A percentile compares a stretch with the other conserved stretches of the same genome.
These are phyloP conservation scores for Lethrus apterus DNA, from an alignment of 1,140 invertebrate genomes.

Conservation along the genomic window DNA sequence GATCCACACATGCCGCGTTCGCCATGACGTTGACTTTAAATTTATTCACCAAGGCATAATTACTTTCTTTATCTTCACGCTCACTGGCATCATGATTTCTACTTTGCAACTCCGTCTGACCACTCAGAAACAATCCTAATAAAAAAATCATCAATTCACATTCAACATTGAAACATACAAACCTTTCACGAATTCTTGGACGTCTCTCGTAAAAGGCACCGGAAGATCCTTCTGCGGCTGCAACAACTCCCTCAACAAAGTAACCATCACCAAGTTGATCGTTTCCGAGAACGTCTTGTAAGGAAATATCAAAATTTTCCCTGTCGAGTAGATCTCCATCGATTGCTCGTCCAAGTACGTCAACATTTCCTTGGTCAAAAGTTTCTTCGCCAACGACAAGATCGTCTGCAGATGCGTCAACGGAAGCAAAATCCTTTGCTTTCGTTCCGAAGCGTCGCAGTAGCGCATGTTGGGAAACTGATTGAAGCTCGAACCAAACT, in stretches of 20 bases:
- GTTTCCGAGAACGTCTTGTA: conserved; percentile 93
- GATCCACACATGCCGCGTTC: conserved; percentile 93
- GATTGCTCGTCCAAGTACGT: conserved; percentile 76
- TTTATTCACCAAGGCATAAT: conserved; percentile 73
- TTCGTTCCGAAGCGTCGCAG: conserved; percentile 48
- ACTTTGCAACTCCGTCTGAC: conserved; percentile 85
- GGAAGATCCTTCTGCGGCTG: conserved; percentile 86
- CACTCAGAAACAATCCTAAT: conserved; percentile 79
- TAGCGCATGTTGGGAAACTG: conserved; percentile 74
- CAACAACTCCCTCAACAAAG: conserved; percentile 82
- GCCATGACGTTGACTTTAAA: conserved; percentile 95
- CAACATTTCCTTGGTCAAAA: conserved; percentile 81
- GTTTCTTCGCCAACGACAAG: conserved; percentile 71
- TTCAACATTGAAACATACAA: background rate
- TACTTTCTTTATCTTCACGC: conserved; percentile 70
- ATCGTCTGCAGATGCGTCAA: conserved; percentile 72
- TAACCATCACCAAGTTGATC: conserved; percentile 87
- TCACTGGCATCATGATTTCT: conserved; percentile 74
- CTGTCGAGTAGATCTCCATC: conserved; percentile 55
- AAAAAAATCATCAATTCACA: conserved; percentile 27
- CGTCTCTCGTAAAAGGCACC: conserved; percentile 84
- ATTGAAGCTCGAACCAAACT: conserved; percentile 89
- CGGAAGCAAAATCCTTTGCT: conserved; percentile 56
- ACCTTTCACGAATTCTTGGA: conserved; percentile 77
- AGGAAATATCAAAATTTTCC: conserved; percentile 64